These are phyloP conservation scores for Conomelus anceps DNA, from an alignment of 2,888 invertebrate genomes.

Conservation along the genomic window DNA sequence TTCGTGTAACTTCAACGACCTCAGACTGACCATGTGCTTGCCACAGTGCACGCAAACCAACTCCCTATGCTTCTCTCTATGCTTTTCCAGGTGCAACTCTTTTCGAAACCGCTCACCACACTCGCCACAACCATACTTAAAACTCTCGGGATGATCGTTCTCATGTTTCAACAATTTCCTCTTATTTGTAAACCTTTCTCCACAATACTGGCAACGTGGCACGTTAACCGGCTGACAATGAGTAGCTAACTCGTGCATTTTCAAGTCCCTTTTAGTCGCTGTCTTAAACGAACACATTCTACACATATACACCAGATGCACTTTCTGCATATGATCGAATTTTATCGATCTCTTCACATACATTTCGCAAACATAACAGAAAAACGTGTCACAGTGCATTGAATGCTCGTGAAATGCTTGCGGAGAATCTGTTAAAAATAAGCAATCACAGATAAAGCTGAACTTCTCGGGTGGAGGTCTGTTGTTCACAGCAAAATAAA, in stretches of 20 bases:
- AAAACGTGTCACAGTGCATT: background rate
- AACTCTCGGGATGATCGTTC: conserved; percentile 24
- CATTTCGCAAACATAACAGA: background rate
- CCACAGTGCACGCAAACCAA: conserved; percentile 30
- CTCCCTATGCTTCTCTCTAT: conserved; percentile 29
- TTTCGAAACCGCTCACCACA: conserved; percentile 28
- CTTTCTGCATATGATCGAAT: too few relatives aligned
- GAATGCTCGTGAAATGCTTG: too few relatives aligned
- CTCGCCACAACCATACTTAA: conserved; percentile 22
- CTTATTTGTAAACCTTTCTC: conserved; percentile 23
- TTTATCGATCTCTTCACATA: too few relatives aligned
- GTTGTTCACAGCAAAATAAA: too few relatives aligned
- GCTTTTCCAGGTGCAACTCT: conserved; percentile 28
- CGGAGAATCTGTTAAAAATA: too few relatives aligned
- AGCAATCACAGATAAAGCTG: too few relatives aligned
- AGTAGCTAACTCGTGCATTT: background rate
- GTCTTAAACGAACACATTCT: background rate
- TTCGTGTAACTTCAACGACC: conserved; percentile 28
- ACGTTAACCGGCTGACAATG: background rate
- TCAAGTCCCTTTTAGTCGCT: background rate
- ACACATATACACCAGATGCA: too few relatives aligned
- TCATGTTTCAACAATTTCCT: conserved; percentile 24
- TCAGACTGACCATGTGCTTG: conserved; percentile 26
- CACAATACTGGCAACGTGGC: conserved; percentile 25
- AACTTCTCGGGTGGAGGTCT: too few relatives aligned